phyloP scores from a whole-genome alignment of 2,797 vertebrate genomes.

The Pseudochaenichthys georgianus region DNA sequence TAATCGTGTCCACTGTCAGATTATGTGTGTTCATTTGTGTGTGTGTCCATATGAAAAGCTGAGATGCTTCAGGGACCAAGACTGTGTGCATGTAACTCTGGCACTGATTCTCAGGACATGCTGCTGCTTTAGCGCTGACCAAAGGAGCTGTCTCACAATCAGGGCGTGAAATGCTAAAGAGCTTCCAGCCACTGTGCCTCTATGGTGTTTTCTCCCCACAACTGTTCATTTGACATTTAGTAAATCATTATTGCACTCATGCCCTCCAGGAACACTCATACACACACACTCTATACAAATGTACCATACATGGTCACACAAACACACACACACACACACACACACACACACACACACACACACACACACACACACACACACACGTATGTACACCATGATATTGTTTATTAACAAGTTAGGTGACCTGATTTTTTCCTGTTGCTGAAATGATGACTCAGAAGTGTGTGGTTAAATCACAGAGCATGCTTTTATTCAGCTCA shows the following conservation, averaged over 20 bases:
- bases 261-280: conserved; percentile 58
- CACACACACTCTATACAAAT: conserved; percentile 23
- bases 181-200: conserved; percentile 81
- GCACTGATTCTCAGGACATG: conserved; percentile 55
- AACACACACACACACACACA: background rate
- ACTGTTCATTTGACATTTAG: conserved; percentile 86
- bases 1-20: conserved; percentile 28
- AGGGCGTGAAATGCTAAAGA: conserved; percentile 87
- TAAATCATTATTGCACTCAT: conserved; percentile 81
- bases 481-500: conserved; percentile 11
- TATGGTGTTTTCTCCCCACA: conserved; percentile 80
- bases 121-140: conserved; percentile 60
- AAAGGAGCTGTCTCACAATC: conserved; percentile 81
- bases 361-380: conserved; percentile 7
- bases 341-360: conserved; percentile 14
- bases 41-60: conserved; percentile 17
- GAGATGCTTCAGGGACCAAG: conserved; percentile 37
- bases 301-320: conserved; percentile 21
- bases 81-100: conserved; percentile 46
- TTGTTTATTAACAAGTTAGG: conserved; percentile 74
- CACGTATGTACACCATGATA: conserved; percentile 30
- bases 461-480: conserved; percentile 59
- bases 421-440: conserved; percentile 75
- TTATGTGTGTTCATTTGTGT: conserved; percentile 16
- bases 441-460: conserved; percentile 71